These are phyloP conservation scores for Ypsolopha sequella DNA, from an alignment of 2,888 invertebrate genomes.

Conservation along the genomic window DNA sequence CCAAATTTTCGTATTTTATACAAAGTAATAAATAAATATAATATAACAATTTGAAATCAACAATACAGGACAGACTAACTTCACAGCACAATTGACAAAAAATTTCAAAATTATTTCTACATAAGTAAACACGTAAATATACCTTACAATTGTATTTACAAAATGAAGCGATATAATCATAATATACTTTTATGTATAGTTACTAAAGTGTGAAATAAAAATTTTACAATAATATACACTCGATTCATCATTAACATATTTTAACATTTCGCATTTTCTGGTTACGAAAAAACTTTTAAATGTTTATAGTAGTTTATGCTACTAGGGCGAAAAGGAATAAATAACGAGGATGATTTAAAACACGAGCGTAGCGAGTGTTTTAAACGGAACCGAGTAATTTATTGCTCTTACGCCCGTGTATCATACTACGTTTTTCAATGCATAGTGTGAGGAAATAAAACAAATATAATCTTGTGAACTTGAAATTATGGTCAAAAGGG, in stretches of 20 bases:
- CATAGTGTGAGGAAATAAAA: too few relatives aligned
- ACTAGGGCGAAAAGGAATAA: too few relatives aligned
- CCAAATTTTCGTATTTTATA: background rate
- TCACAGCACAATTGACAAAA: slow-evolving; percentile 71
- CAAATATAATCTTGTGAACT: too few relatives aligned
- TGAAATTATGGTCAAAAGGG: too few relatives aligned
- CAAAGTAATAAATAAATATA: background rate
- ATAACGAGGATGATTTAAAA: too few relatives aligned
- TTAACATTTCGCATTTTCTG: slow-evolving; percentile 1
- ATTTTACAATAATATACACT: slow-evolving; percentile 1
- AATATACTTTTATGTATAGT: slow-evolving; percentile 26
- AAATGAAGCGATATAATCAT: slow-evolving; percentile 53
- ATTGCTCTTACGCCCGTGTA: too few relatives aligned
- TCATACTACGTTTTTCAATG: too few relatives aligned
- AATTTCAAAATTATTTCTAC: slow-evolving; percentile 67
- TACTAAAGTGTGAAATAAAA: slow-evolving; percentile 27
- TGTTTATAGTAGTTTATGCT: too few relatives aligned
- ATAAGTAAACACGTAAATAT: slow-evolving; percentile 64
- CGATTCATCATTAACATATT: slow-evolving; percentile 2
- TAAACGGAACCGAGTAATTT: too few relatives aligned
- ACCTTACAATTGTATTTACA: slow-evolving; percentile 68
- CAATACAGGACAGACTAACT: slow-evolving; percentile 37
- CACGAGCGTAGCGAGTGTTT: too few relatives aligned
- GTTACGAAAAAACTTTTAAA: too few relatives aligned
- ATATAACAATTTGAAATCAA: slow-evolving; percentile 20